Evolutionary conservation across 2,797 vertebrate genomes (phyloP).

Genomic region (Lindbergichthys nudifrons): DNA sequence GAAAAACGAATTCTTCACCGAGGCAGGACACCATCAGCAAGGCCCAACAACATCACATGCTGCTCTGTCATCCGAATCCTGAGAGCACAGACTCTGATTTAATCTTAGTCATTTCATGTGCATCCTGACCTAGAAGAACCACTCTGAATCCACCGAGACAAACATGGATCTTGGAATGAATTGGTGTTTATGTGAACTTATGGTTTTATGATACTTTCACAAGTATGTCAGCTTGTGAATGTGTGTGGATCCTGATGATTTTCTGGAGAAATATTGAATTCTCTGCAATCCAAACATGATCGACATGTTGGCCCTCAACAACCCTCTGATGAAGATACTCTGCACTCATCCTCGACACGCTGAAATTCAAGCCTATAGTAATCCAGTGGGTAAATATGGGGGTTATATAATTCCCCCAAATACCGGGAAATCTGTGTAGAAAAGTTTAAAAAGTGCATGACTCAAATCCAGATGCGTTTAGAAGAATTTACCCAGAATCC

Average conservation of each 20-base stretch:
- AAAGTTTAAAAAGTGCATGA: too few relatives aligned
- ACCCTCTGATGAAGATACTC: conserved; percentile 46
- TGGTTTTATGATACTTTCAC: neutral
- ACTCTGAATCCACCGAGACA: conserved; percentile 39
- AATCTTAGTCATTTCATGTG: conserved; percentile 59
- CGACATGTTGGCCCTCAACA: conserved; percentile 71
- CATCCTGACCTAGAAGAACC: conserved; percentile 24
- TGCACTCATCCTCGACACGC: conserved; percentile 61
- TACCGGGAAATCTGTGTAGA: too few relatives aligned
- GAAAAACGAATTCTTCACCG: conserved; percentile 72
- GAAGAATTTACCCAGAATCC: neutral
- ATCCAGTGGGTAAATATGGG: conserved; percentile 53
- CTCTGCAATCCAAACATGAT: conserved; percentile 75
- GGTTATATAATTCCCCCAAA: too few relatives aligned
- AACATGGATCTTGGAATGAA: conserved; percentile 6
- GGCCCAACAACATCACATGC: conserved; percentile 55
- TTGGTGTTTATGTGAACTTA: neutral
- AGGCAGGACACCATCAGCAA: conserved; percentile 43
- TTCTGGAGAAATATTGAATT: conserved; percentile 64
- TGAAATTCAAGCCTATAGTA: conserved; percentile 68
- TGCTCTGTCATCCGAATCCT: conserved; percentile 65
- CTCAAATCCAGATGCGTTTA: too few relatives aligned
- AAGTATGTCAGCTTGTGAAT: neutral
- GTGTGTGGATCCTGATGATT: conserved; percentile 20
- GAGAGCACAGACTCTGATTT: conserved; percentile 65